A percentile compares a stretch with the other conserved stretches of the same genome.
Conservation (phyloP, 2,113 vertebrate species). For the Odocoileus virginianus region DNA sequence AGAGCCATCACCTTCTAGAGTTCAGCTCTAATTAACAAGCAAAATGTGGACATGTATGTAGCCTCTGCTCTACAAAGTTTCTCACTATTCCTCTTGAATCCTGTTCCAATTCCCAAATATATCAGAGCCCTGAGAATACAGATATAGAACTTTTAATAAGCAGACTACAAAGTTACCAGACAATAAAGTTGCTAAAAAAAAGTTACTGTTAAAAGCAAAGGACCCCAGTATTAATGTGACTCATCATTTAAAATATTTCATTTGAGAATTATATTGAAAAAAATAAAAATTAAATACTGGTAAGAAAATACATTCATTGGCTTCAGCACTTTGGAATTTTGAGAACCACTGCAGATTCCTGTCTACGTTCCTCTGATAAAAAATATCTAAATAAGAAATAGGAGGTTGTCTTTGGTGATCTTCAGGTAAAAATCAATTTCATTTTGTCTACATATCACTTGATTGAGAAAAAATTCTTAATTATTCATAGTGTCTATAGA, state of each 20-base stretch:
- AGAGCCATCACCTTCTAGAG: neutral
- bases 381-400: constrained; percentile 48
- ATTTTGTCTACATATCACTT: constrained; percentile 11
- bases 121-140: neutral
- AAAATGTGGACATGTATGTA: neutral
- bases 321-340: constrained; percentile 44
- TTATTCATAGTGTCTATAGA: neutral
- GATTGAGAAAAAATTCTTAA: neutral
- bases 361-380: constrained; percentile 39
- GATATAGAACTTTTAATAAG: neutral
- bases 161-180: neutral
- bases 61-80: neutral
- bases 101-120: neutral
- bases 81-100: neutral
- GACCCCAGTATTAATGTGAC: neutral
- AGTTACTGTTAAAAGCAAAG: constrained; percentile 11
- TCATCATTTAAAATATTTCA: constrained; percentile 33
- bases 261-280: neutral
- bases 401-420: constrained; percentile 21
- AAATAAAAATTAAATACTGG: neutral
- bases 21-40: neutral
- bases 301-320: constrained; percentile 39
- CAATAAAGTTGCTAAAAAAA: neutral
- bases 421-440: constrained; percentile 28
- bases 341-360: constrained; percentile 36